A percentile compares a stretch with the other conserved stretches of the same genome.
Evolutionary conservation across 2,797 vertebrate genomes (phyloP).

Genomic region (Poliocrania exsul): DNA sequence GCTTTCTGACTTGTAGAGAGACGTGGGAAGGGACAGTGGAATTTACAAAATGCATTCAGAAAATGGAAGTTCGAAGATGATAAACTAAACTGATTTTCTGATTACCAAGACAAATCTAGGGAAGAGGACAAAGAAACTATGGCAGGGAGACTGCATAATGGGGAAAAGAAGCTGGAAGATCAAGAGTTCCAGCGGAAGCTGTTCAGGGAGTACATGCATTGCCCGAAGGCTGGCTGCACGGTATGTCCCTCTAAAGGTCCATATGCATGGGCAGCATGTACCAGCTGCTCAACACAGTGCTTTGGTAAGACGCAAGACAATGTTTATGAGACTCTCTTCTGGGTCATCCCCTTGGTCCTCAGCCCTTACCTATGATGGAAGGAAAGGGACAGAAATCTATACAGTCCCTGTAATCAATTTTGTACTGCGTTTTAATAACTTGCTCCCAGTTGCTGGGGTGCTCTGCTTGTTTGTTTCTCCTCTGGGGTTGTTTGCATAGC

Average conservation of each 20-base stretch:
- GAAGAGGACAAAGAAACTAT: conserved; percentile 67
- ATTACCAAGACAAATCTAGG: conserved; percentile 60
- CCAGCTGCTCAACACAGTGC: conserved; percentile 50
- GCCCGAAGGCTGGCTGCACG: conserved; percentile 64
- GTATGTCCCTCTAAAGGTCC: conserved; percentile 65
- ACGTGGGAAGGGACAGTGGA: conserved; percentile 60
- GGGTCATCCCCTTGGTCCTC: not conserved
- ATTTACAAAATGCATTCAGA: conserved; percentile 36
- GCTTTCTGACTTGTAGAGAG: conserved; percentile 59
- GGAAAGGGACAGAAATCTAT: not conserved
- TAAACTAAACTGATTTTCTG: conserved; percentile 59
- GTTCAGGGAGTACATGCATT: conserved; percentile 65
- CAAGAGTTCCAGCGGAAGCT: conserved; percentile 66
- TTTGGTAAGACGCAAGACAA: conserved; percentile 7
- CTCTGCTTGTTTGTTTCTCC: not conserved
- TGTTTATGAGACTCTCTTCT: conserved; percentile 23
- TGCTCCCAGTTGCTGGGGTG: not conserved
- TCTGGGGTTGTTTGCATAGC: not conserved
- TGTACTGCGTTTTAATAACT: not conserved
- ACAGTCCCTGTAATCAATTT: not conserved
- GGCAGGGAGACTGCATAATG: conserved; percentile 62
- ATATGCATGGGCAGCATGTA: conserved; percentile 36
- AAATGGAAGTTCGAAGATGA: conserved; percentile 46
- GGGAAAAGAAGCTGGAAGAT: conserved; percentile 66
- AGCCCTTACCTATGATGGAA: not conserved